A percentile compares a stretch with the other conserved stretches of the same genome.
These are phyloP conservation scores for Trogon melanurus DNA, from an alignment of 2,113 vertebrate genomes.

Conservation along the genomic window DNA sequence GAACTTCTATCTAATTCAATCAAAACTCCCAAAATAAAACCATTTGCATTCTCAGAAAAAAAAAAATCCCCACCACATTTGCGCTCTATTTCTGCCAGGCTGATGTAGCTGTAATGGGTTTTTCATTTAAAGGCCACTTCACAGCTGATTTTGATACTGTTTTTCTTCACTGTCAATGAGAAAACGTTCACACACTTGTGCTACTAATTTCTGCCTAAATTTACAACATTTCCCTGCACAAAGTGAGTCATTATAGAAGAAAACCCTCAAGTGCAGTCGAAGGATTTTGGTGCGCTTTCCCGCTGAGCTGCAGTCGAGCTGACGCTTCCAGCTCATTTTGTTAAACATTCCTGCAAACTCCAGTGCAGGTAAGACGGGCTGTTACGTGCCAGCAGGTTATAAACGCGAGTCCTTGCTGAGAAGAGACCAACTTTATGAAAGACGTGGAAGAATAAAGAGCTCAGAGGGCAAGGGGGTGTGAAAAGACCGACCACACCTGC, in stretches of 20 bases:
- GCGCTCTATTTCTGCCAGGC: background rate
- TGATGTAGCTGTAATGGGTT: constrained; percentile 9
- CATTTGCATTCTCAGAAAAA: background rate
- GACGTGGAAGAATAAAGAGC: background rate
- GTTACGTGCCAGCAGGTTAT: background rate
- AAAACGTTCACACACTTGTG: background rate
- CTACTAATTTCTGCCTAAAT: constrained; percentile 18
- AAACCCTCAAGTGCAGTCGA: background rate
- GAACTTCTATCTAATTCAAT: constrained; percentile 19
- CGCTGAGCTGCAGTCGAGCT: background rate
- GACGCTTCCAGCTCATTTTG: background rate
- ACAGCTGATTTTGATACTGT: constrained; percentile 9
- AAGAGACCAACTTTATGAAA: background rate
- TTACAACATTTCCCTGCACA: background rate
- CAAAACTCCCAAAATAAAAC: constrained; percentile 8
- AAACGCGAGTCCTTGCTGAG: background rate
- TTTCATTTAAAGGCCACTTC: constrained; percentile 33
- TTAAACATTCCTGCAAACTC: background rate
- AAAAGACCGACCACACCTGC: background rate
- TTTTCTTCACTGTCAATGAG: constrained; percentile 20
- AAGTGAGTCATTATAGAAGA: constrained; percentile 9
- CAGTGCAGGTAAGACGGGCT: accelerated
- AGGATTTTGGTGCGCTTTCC: background rate
- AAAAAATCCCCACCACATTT: background rate
- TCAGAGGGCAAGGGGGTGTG: background rate